phyloP scores from a whole-genome alignment of 2,888 invertebrate genomes.

The Amphipoea lucens region DNA sequence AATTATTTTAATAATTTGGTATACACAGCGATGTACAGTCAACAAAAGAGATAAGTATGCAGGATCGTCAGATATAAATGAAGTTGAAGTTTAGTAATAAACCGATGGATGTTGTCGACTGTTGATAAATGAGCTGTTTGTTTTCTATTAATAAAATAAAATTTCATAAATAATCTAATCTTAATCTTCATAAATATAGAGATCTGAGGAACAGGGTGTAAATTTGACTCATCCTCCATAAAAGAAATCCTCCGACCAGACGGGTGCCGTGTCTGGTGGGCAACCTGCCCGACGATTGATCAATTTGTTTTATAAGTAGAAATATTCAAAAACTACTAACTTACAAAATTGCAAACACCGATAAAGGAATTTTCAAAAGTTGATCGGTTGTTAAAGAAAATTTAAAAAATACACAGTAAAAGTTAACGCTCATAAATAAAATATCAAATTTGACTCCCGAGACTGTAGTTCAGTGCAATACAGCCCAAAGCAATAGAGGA shows the following conservation, averaged over 20 bases:
- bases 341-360: background rate
- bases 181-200: background rate
- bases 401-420: constrained; percentile 47
- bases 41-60: too few relatives aligned
- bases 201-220: too few relatives aligned
- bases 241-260: too few relatives aligned
- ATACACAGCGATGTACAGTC: background rate
- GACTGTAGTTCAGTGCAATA: constrained; percentile 69
- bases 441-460: constrained; percentile 67
- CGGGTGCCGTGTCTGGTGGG: too few relatives aligned
- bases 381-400: constrained; percentile 7
- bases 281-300: too few relatives aligned
- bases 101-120: too few relatives aligned
- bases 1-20: constrained; percentile 14
- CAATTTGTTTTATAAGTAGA: background rate
- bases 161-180: too few relatives aligned
- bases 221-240: too few relatives aligned
- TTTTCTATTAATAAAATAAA: too few relatives aligned
- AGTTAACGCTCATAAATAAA: constrained; percentile 66
- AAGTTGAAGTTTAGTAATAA: too few relatives aligned
- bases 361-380: constrained; percentile 23
- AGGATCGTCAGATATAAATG: too few relatives aligned
- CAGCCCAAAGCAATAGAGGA: constrained; percentile 73
- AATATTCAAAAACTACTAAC: background rate
- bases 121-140: too few relatives aligned